Conservation (phyloP, 2,113 vertebrate genomes). For the rat (Rattus norvegicus) region GRCr8 NC_086027.1:88706501-88707000, state of each 20-base stretch:
- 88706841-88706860: not conserved
- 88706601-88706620: not conserved
- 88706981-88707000: conserved; percentile 25
- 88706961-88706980: conserved; percentile 24
- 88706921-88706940: not conserved
- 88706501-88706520: too few relatives aligned
- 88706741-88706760: not conserved
- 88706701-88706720: not conserved
- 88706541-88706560: not conserved
- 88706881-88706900: conserved; percentile 40
- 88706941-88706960: not conserved
- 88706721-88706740: not conserved
- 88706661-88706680: not conserved
- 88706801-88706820: conserved; percentile 42
- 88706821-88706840: too few relatives aligned
- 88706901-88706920: conserved; percentile 41
- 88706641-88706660: not conserved
- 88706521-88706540: not conserved
- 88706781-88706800: not conserved
- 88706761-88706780: not conserved
- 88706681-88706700: not conserved
- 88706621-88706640: not conserved
- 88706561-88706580: not conserved
- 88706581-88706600: not conserved
- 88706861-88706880: not conserved